Conservation (phyloP, 2,888 invertebrate species). For the Drosophila fulvimacula region DNA sequence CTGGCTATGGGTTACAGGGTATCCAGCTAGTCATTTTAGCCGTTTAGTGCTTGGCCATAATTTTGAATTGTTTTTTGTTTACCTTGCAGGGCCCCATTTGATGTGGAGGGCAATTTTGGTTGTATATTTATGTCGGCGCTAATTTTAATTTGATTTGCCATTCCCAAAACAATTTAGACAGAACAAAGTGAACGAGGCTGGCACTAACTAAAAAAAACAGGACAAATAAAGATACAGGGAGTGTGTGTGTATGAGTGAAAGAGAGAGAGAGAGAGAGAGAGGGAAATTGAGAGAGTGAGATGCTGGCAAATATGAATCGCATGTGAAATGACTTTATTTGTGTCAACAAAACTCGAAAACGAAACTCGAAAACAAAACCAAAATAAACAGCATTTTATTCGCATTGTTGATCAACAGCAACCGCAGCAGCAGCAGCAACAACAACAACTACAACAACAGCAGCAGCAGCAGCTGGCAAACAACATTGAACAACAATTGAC, state of each 20-base stretch:
- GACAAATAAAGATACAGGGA: background rate
- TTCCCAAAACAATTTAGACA: slow-evolving; percentile 16
- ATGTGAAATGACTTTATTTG: slow-evolving; percentile 50
- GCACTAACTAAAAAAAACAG: slow-evolving; percentile 2
- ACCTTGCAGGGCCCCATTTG: slow-evolving; percentile 26
- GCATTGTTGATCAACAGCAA: slow-evolving; percentile 33
- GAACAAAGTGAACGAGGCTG: slow-evolving; percentile 5
- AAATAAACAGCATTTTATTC: slow-evolving; percentile 18
- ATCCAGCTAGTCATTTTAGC: background rate
- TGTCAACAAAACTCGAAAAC: slow-evolving; percentile 37
- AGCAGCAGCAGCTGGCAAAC: slow-evolving; percentile 11
- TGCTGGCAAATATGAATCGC: slow-evolving; percentile 34
- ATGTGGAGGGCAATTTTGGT: slow-evolving; percentile 41
- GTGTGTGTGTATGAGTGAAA: background rate
- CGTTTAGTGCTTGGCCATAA: background rate
- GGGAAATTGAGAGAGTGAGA: background rate
- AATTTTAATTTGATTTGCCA: slow-evolving; percentile 61
- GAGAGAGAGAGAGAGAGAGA: background rate
- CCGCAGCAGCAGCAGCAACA: slow-evolving; percentile 16
- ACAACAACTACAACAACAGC: slow-evolving; percentile 14
- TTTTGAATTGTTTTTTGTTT: slow-evolving; percentile 30
- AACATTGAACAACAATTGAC: slow-evolving; percentile 34
- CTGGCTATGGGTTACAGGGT: background rate
- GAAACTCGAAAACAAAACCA: slow-evolving; percentile 15
- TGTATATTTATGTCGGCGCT: slow-evolving; percentile 8